Conservation (phyloP, 2,797 vertebrate species). For the Scomberomorus guttatus region DNA sequence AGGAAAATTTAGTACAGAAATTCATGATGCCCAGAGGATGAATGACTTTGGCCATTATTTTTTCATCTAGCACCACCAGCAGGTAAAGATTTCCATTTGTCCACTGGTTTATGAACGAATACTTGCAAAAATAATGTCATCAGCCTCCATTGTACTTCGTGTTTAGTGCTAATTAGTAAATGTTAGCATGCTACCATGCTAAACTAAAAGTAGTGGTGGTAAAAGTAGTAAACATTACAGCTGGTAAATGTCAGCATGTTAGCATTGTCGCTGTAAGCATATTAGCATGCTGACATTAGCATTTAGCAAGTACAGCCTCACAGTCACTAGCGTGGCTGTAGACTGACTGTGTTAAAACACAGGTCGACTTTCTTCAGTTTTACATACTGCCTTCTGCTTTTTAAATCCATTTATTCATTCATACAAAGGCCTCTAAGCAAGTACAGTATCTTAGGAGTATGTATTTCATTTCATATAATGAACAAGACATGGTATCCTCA, state of each 20-base stretch:
- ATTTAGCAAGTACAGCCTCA: background rate
- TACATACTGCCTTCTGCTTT: too few species aligned
- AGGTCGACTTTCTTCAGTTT: too few species aligned
- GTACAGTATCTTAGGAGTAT: background rate
- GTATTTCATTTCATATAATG: conserved; percentile 4
- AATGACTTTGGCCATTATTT: background rate
- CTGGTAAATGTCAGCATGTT: background rate
- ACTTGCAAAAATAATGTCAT: background rate
- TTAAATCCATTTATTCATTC: background rate
- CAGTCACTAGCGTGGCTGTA: too few species aligned
- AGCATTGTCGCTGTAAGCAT: background rate
- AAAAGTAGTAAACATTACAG: background rate
- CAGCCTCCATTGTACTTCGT: too few species aligned
- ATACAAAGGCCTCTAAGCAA: background rate
- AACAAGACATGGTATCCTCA: background rate
- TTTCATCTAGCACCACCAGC: background rate
- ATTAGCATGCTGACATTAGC: background rate
- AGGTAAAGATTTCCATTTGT: background rate
- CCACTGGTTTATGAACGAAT: background rate
- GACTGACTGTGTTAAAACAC: background rate
- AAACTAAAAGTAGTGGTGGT: background rate
- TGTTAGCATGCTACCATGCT: background rate
- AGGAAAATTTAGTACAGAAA: background rate
- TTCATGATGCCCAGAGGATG: background rate
- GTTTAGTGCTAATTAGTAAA: background rate